These are phyloP conservation scores for Lasioglossum pauxillum DNA, from an alignment of 2,888 invertebrate species.

Conservation along the genomic window DNA sequence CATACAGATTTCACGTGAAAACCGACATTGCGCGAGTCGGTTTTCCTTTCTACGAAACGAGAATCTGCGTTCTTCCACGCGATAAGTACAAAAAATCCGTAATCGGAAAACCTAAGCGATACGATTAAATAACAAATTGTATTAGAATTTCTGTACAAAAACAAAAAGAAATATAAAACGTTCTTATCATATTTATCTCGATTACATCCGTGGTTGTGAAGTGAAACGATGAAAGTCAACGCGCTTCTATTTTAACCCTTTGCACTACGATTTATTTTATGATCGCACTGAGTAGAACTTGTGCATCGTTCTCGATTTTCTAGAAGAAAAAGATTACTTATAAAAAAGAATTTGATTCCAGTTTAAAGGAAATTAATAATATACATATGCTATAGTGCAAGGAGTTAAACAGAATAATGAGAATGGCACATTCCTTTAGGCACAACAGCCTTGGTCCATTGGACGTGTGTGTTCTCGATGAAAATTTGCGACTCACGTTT, in stretches of 20 bases:
- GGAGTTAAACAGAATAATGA: not conserved
- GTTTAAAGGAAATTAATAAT: not conserved
- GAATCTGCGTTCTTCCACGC: not conserved
- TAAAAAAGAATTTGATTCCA: not conserved
- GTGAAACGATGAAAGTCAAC: not conserved
- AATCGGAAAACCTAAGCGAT: conserved; percentile 11
- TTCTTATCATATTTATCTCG: conserved; percentile 13
- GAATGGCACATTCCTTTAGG: not conserved
- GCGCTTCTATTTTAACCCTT: not conserved
- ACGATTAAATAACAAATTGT: not conserved
- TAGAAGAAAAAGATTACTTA: not conserved
- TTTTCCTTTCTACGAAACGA: not conserved
- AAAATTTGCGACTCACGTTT: not conserved
- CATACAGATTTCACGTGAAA: conserved; percentile 23
- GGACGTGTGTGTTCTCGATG: not conserved
- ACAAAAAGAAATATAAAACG: conserved; percentile 10
- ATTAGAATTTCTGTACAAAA: conserved; percentile 5
- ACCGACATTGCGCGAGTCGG: not conserved
- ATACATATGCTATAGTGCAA: not conserved
- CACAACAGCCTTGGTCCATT: not conserved
- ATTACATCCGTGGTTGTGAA: not conserved
- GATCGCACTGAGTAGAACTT: not conserved
- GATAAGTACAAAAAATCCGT: not conserved
- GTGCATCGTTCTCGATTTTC: not conserved
- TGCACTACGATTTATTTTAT: not conserved